Evolutionary conservation across 2,888 invertebrate species (phyloP), one percentile per base, ranked within the genome.

Genomic region (Sturmia bella): DNA sequence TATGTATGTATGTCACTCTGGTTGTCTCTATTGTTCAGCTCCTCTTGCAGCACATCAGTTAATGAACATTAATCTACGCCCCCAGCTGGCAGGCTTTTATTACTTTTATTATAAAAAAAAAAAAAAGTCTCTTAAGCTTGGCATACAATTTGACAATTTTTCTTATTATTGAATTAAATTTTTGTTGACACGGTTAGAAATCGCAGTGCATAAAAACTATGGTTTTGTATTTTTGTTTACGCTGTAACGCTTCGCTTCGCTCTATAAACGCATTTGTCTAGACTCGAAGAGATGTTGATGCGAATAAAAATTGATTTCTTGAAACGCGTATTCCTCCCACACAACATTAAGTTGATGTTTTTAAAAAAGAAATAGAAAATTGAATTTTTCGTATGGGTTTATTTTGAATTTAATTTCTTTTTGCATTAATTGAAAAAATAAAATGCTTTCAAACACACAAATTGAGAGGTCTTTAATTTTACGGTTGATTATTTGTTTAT

Each of bases 21-120:
- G n/a, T 32, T 50, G 3, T 57, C 32, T 32, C 48, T 37, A 21
- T 48, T 50, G 77, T n/a, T n/a, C n/a, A n/a, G n/a, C n/a, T n/a
- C n/a, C n/a, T n/a, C n/a, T n/a, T n/a, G n/a, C n/a, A n/a, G n/a
- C 64, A 66, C 66, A 66, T 73, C 72, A 66, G 54, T 66, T 73
- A 66, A 73, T 66, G 59, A 45, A 59, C 66, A 79, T 79, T 79
- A 72, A 73, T 73, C 59, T 73, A 79, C 72, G 72, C 78, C 78
- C 72, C 73, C 52, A 43, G n/a, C n/a, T n/a, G n/a, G n/a, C 52
- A 73, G 52, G 50, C 19, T 61, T 73, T 73, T 52, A 21, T 43
- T 57, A 24, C n/a, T 56, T 32, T 32, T 9, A 32, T 32, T 32
- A 1, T 3, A 32, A 7, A 7, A 32, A 9, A 32, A 9, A 9